Evolutionary conservation across 1,140 invertebrate species (phyloP).

Genomic region (Euglossa dilemma): DNA sequence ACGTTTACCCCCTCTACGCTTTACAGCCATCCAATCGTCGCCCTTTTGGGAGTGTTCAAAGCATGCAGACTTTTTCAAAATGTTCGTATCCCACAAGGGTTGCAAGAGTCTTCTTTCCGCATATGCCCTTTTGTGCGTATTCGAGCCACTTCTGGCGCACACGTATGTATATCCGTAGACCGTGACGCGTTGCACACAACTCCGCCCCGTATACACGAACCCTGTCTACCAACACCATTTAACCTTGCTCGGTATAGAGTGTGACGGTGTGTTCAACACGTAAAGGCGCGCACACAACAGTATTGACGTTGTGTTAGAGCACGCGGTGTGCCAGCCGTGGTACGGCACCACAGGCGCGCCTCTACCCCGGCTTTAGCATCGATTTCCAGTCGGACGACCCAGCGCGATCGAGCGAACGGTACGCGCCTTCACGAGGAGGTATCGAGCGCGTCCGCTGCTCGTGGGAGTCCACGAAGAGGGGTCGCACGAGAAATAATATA

Average conservation of each 20-base stretch:
- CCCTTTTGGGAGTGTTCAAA: conserved; percentile 17
- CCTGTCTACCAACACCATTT: conserved; percentile 30
- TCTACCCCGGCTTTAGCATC: conserved; percentile 76
- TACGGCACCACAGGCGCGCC: conserved; percentile 70
- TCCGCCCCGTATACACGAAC: neutral
- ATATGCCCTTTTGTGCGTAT: conserved; percentile 34
- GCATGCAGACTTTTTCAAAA: conserved; percentile 36
- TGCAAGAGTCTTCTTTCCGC: conserved; percentile 7
- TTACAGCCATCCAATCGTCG: neutral
- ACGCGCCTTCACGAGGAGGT: conserved; percentile 52
- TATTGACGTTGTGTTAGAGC: neutral
- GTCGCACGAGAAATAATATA: conserved; percentile 38
- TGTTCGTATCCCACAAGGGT: conserved; percentile 37
- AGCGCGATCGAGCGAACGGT: conserved; percentile 73
- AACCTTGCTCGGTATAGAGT: conserved; percentile 27
- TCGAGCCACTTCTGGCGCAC: conserved; percentile 38
- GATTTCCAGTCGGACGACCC: conserved; percentile 80
- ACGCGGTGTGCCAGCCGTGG: conserved; percentile 54
- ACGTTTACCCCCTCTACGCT: neutral
- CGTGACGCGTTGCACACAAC: conserved; percentile 47
- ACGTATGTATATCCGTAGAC: conserved; percentile 13
- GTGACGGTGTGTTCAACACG: neutral
- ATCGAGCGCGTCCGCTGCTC: conserved; percentile 47
- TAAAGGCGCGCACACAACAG: conserved; percentile 4
- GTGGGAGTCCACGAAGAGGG: conserved; percentile 42